Conservation (phyloP, 2,113 vertebrate genomes). For the Oreochromis tanganicae region DNA sequence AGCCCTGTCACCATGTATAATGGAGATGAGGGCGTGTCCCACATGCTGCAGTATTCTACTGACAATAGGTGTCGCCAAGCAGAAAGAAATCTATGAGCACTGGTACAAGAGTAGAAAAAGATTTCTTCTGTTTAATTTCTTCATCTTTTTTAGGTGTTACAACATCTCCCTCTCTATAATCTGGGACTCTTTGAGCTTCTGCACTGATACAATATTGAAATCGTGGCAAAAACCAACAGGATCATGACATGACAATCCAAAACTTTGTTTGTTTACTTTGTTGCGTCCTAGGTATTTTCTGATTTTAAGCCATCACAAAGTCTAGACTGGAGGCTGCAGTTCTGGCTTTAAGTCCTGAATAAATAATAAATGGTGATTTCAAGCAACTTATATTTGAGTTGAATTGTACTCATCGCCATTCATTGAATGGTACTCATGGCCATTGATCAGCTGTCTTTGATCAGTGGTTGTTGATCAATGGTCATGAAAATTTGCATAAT, state of each 20-base stretch:
- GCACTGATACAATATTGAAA: accelerated
- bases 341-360: background rate
- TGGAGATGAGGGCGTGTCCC: accelerated
- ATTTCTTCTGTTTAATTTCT: background rate
- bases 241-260: background rate
- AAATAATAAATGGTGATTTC: background rate
- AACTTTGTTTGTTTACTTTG: background rate
- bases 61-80: accelerated
- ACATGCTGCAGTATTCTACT: background rate
- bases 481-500: no score
- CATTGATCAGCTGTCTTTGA: no score
- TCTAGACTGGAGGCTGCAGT: background rate
- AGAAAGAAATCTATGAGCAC: background rate
- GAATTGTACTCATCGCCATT: background rate
- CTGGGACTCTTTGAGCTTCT: background rate
- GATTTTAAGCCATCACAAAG: background rate
- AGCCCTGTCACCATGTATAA: background rate
- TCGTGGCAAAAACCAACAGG: background rate
- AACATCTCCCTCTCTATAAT: background rate
- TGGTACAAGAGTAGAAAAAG: background rate
- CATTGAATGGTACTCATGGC: no score
- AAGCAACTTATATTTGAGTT: background rate
- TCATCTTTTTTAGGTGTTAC: background rate
- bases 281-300: accelerated
- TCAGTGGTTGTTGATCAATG: no score